phyloP scores from a whole-genome alignment of 1,140 invertebrate species.

The Drosophila pandora region DNA sequence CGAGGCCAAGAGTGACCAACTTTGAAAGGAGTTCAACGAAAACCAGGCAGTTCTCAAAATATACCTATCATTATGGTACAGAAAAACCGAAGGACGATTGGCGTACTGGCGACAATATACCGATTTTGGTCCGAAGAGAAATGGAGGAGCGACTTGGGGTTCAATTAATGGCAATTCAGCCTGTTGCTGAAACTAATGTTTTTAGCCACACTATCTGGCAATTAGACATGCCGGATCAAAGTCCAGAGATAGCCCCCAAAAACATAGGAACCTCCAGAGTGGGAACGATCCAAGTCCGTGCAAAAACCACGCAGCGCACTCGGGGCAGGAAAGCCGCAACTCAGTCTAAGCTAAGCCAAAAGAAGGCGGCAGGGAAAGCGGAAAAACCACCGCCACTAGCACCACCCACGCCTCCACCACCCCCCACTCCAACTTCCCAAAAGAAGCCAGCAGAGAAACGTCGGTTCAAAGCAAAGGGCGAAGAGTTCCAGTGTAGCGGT shows the following conservation, averaged over 20 bases:
- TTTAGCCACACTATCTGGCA: conserved; percentile 68
- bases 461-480: conserved; percentile 33
- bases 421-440: background rate
- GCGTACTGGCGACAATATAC: conserved; percentile 48
- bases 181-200: background rate
- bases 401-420: background rate
- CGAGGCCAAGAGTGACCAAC: background rate
- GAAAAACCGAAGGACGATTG: conserved; percentile 39
- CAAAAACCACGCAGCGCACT: conserved; percentile 1
- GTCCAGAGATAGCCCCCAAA: background rate
- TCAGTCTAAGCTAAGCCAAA: background rate
- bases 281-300: conserved; percentile 37
- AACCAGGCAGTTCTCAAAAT: conserved; percentile 4
- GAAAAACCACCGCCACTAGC: background rate
- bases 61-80: conserved; percentile 40
- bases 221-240: conserved; percentile 36
- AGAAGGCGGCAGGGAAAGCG: background rate
- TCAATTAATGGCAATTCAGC: conserved; percentile 43
- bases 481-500: conserved; percentile 83
- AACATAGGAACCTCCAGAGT: conserved; percentile 1
- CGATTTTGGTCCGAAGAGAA: conserved; percentile 56
- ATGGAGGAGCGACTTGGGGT: conserved; percentile 38
- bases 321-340: background rate
- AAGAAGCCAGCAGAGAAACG: conserved; percentile 45
- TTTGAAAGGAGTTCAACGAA: background rate